Evolutionary conservation across 2,888 invertebrate genomes (phyloP), one percentile per base, ranked within the genome.

Genomic region (Rhaphigaster nebulosa): DNA sequence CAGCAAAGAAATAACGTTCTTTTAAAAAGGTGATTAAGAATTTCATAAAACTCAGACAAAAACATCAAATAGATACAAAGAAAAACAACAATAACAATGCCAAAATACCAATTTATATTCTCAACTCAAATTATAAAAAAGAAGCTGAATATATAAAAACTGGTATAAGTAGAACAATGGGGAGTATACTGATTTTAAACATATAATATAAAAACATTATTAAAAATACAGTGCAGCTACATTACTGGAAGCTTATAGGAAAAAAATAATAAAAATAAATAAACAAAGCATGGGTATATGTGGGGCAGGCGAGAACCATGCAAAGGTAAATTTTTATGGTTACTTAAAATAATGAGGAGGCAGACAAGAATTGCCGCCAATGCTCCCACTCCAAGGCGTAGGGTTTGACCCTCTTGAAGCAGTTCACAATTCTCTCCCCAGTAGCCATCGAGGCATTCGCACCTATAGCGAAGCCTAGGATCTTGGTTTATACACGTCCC

Each of bases 341-440:
- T 96, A 99, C 99, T 97, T 94, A 99, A 96, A 93, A 99, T 98
- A 94, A 98, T 97, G 94, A 99, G 96, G 93, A 99, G 96, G 95
- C 99, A 99, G 95, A 99, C 98, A 94, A 99, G 96, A 94, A 99
- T 99, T 93, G 99, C 98, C 92, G 99, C 98, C 93, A 99, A 95
- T 92, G 99, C 99, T 93, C 98, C 98, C 96, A 98, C 98, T 95
- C 98, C 98, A 94, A 99, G 96, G 94, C 98, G 98, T 93, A 99
- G 95, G 92, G 98, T 98, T 95, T 98, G 98, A 93, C 98, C 98
- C 94, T 99, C 98, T 94, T 98, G 97, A 92, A 98, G 96, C 93
- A 98, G 96, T 94, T 98, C 98, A 94, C 99, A 98, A 95, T 98
- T 97, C 94, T 97, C 97, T 93, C 98, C 98, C 97, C 97, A 98